Evolutionary conservation across 2,888 invertebrate genomes (phyloP), one percentile per base, ranked within the genome.

Genomic region (Pterostichus madidus): DNA sequence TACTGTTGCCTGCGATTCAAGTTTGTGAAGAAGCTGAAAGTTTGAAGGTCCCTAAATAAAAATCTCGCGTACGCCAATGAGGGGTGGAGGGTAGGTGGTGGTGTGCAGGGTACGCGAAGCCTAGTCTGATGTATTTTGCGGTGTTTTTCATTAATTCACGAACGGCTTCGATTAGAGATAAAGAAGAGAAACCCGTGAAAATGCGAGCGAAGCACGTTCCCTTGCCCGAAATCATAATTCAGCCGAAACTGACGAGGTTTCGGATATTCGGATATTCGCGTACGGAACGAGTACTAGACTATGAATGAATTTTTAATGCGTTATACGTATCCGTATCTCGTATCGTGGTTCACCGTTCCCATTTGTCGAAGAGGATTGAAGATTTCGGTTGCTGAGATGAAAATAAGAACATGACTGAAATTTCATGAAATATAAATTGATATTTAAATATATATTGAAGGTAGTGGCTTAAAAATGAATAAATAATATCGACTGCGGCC

Each of bases 81-180:
- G 39, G 5, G 39, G 39, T 7, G 5, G 8, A 8, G 7, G 39
- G 39, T 6, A 39, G 7, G 39, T 39, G 8, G 39, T 8, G 39
- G 39, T 0, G 39, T 8, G 5, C 1, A 39, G 39, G 39, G 39
- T 3, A 39, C 1, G 39, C 39, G 13, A 17, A 53, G 53, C 53
- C 24, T 2, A 31, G 1, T 11, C 15, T 17, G 15, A 77, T 77
- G 77, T 35, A 78, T 61, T 61, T 78, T 59, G 61, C 59, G 78
- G 78, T 61, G 61, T 78, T 78, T 77, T 78, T 78, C 78, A 78
- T 78, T 78, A 78, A 78, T 78, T 78, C 78, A 78, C 49, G 52
- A 78, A 44, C 78, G 17, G 59, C 31, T 78, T 78, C 78, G 61
- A 78, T 61, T 35, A 52, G 44, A 78, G 78, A 61, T 46, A 78